Base-by-base conservation (phyloP, 2,113 vertebrate species). In the Gracilinanus agilis region DNA sequence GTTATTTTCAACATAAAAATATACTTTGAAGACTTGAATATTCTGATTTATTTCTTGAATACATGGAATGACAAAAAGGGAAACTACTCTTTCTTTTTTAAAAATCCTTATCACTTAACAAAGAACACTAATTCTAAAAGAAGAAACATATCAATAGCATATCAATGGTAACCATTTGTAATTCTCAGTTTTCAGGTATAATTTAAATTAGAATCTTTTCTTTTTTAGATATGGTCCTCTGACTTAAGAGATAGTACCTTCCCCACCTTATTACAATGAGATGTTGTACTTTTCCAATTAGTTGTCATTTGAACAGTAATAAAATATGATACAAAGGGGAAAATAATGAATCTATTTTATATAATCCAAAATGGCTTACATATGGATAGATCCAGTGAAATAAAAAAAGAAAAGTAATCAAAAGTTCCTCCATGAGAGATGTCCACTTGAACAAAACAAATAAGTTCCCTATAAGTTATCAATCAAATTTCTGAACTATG, bases 191-290 rank as follows among this genome's bases (percentile, higher is more conserved):
- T 97, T 92, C 67, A 53, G 92, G 54, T 90, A 93, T 44, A 92
- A 34, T 95, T 96, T 75, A 90, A 97, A 93, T 96, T 96, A 95
- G 56, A 96, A 94, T 96, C 54, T 96, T 44, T 94, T 4, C 29
- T 9, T 11, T 29, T 19, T 55, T 19, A 27, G 27, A 58, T 58
- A 27, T 58, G 25, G 9, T 61, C 56, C 54, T 61, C 25, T 61
- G 25, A 61, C 56, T 61, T 61, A 27, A 61, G 25, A 29, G 9
- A 24, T 61, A 61, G 56, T 61, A 29, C 9, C 27, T 27, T 27
- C 2, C 2, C 56, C 3, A 58, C 56, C 8, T 58, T 58, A 27
- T 27, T 58, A 58, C 9, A 58, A 27, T 58, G 56, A 58, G 24
- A 58, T 9, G 9, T 25, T 24, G 25, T 58, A 58, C 55, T 8